Evolutionary conservation across 2,888 invertebrate species (phyloP).

Genomic region (Choristoneura rosaceana): DNA sequence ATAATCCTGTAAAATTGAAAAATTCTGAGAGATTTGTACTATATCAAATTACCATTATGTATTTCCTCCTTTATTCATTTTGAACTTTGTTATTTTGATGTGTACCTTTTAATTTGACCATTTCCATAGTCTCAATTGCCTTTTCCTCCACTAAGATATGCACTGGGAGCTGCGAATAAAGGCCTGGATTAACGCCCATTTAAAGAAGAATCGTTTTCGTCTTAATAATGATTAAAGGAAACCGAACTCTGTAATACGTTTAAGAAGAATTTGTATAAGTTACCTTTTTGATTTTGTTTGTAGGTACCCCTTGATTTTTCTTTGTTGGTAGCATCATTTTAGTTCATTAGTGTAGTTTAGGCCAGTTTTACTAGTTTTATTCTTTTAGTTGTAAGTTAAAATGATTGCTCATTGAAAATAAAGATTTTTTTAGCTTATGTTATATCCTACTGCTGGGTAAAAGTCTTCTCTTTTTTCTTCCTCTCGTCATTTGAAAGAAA

Average conservation of each 20-base stretch:
- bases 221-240: not conserved
- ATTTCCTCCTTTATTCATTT: too few species aligned
- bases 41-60: too few species aligned
- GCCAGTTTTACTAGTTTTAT: too few species aligned
- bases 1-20: too few species aligned
- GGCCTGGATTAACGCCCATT: conserved; percentile 10
- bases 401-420: too few species aligned
- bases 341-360: not conserved
- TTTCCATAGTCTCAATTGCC: not conserved
- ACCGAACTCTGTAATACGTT: not conserved
- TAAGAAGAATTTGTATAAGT: conserved; percentile 8
- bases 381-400: too few species aligned
- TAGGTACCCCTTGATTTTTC: not conserved
- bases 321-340: not conserved
- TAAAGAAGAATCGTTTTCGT: conserved; percentile 15
- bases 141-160: conserved; percentile 15
- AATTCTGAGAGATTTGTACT: too few species aligned
- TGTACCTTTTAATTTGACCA: not conserved
- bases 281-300: conserved; percentile 2
- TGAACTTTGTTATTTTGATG: too few species aligned
- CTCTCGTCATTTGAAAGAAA: too few species aligned
- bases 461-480: too few species aligned
- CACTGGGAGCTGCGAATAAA: conserved; percentile 14
- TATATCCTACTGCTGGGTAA: too few species aligned
- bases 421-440: too few species aligned